A percentile compares a stretch with the other conserved stretches of the same genome.
Evolutionary conservation across 2,113 vertebrate genomes (phyloP).

Genomic region (Lethenteron camtschaticum): DNA sequence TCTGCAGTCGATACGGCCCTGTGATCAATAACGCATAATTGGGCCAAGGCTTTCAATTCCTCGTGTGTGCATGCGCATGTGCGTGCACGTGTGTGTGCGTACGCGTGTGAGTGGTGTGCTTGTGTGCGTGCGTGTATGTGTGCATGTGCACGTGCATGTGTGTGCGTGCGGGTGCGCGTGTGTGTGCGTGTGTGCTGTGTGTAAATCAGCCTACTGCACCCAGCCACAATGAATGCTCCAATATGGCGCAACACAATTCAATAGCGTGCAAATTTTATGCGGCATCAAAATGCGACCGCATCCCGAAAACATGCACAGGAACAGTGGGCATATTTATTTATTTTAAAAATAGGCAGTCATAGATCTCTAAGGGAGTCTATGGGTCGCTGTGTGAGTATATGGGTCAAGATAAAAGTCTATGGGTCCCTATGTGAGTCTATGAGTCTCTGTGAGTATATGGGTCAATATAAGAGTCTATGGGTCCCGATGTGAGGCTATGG

Average conservation of each 20-base stretch:
- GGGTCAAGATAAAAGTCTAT: not conserved
- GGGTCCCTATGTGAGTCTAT: not conserved
- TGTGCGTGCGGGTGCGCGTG: not conserved
- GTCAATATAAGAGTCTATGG: not conserved
- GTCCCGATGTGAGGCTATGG: not conserved
- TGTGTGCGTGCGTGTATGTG: conserved; percentile 1
- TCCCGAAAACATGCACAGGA: too few relatives aligned
- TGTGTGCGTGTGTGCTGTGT: not conserved
- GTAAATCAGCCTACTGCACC: too few relatives aligned
- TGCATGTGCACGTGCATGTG: not conserved
- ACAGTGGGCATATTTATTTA: too few relatives aligned
- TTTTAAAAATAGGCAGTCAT: too few relatives aligned
- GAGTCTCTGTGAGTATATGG: not conserved
- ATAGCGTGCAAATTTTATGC: too few relatives aligned
- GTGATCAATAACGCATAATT: too few relatives aligned
- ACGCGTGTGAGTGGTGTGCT: not conserved
- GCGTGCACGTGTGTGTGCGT: not conserved
- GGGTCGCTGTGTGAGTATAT: not conserved
- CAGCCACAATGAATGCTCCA: too few relatives aligned
- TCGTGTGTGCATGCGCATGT: not conserved
- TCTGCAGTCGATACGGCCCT: too few relatives aligned
- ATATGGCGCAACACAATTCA: too few relatives aligned
- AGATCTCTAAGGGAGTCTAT: too few relatives aligned
- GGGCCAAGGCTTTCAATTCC: too few relatives aligned
- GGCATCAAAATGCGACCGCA: too few relatives aligned